Base-by-base conservation (phyloP, 2,888 invertebrate species). In the Gibbula magus region DNA sequence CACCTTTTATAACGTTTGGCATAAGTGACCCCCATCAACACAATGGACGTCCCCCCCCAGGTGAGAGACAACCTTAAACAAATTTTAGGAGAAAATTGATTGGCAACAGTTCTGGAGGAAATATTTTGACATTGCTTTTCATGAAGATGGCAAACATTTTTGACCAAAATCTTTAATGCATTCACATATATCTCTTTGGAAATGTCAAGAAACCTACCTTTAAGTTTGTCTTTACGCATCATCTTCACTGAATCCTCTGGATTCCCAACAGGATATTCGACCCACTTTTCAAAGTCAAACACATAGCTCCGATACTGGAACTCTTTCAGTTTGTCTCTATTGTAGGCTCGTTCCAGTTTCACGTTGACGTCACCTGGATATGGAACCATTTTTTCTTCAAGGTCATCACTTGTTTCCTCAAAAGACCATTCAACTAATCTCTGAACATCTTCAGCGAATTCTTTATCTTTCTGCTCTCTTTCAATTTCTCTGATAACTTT, bases 281-380 rank as follows among this genome's bases (percentile, higher is more conserved):
- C 25, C 74, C 74, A 74, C 20, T 45, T 45, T 18, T n/a, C 51
- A 25, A 74, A 74, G 25, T 74, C 74, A 74, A 74, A 25, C 25
- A 51, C 25, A 52, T 51, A 74, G 8, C 51, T 25, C 16, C 10
- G n/a, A 10, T 51, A 25, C 13, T 52, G 7, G 10, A 74, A 51
- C 13, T 52, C 16, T 0, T 4, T n/a, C 16, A 16, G 25, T 51
- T 74, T 22, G 1, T 51, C 10, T 22, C 10, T 0, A 2, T 7
- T 74, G 52, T 52, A 74, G 29, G 74, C 74, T 51, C 16, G 51
- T 18, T 74, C 74, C 18, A 74, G 25, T 29, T 29, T 29, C 29
- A 25, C 25, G 25, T 61, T 61, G 29, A 61, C 61, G 16, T 61
- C 29, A 13, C 13, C 13, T 16, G 22, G 25, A 10, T 61, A 61